Evolutionary conservation across 2,888 invertebrate species (phyloP).

Genomic region (Sarcophaga rosellei): DNA sequence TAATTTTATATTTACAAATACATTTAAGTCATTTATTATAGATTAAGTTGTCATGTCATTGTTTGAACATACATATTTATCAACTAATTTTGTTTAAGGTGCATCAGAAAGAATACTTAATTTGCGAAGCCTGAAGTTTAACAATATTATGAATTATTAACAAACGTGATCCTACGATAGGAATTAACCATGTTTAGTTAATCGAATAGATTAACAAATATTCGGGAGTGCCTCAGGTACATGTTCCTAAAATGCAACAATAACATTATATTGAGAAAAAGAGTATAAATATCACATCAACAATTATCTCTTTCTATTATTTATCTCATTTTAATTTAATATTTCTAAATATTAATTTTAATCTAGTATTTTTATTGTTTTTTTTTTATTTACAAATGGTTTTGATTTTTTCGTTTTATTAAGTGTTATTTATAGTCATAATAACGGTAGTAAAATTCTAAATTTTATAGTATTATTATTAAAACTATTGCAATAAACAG

Average conservation of each 20-base stretch:
- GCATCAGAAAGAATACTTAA: slow-evolving; percentile 30
- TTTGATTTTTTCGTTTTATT: slow-evolving; percentile 19
- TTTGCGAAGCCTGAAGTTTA: not conserved
- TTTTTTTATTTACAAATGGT: slow-evolving; percentile 7
- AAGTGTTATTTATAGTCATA: slow-evolving; percentile 18
- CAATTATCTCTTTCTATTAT: slow-evolving; percentile 30
- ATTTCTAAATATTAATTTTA: slow-evolving; percentile 3
- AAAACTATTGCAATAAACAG: not conserved
- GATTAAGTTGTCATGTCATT: slow-evolving; percentile 27
- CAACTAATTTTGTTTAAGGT: slow-evolving; percentile 5
- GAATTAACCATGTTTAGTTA: not conserved
- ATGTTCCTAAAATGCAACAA: slow-evolving; percentile 58
- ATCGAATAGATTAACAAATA: slow-evolving; percentile 7
- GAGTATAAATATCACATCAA: slow-evolving; percentile 14
- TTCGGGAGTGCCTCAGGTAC: slow-evolving; percentile 44
- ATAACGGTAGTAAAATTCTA: slow-evolving; percentile 7
- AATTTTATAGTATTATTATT: slow-evolving; percentile 37
- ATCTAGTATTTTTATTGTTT: slow-evolving; percentile 39
- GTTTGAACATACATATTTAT: slow-evolving; percentile 21
- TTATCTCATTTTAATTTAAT: slow-evolving; percentile 48
- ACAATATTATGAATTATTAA: slow-evolving; percentile 13
- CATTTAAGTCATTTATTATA: slow-evolving; percentile 30
- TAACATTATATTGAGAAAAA: slow-evolving; percentile 22
- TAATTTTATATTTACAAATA: slow-evolving; percentile 33
- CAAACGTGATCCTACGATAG: not conserved